These are phyloP conservation scores for Tragelaphus imberbis DNA, from an alignment of 2,113 vertebrate species.

Conservation along the genomic window DNA sequence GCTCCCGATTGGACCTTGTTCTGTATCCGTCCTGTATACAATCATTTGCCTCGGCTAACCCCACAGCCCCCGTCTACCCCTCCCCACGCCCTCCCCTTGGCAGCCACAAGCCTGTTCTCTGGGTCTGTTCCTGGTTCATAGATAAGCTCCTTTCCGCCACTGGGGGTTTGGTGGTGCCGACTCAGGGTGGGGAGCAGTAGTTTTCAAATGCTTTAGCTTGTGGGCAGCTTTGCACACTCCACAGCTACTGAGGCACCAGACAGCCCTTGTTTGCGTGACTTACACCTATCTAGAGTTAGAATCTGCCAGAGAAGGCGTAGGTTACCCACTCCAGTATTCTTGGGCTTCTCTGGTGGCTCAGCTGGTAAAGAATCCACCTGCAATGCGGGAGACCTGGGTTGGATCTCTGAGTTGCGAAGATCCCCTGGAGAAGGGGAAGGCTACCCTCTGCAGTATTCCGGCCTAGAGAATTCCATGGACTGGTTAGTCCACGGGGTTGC, in stretches of 20 bases:
- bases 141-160: not conserved
- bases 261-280: not conserved
- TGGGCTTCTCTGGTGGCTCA: not conserved
- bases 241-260: not conserved
- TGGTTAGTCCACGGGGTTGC: not conserved
- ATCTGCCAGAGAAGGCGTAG: fast-evolving
- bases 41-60: not conserved
- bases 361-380: not conserved
- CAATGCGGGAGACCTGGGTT: not conserved
- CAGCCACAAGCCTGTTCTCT: not conserved
- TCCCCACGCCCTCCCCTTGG: not conserved
- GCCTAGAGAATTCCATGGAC: not conserved
- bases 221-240: not conserved
- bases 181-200: fast-evolving
- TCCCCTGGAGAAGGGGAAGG: not conserved
- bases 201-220: not conserved
- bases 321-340: not conserved
- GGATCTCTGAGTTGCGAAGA: not conserved
- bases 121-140: not conserved
- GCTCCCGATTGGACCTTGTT: not conserved
- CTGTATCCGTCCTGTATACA: fast-evolving
- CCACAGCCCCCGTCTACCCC: fast-evolving
- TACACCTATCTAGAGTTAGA: too few species aligned
- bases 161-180: fast-evolving
- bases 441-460: not conserved